Evolutionary conservation across 2,113 vertebrate genomes (phyloP), one percentile per base, ranked within the genome.

Genomic region (Craseonycteris thonglongyai): DNA sequence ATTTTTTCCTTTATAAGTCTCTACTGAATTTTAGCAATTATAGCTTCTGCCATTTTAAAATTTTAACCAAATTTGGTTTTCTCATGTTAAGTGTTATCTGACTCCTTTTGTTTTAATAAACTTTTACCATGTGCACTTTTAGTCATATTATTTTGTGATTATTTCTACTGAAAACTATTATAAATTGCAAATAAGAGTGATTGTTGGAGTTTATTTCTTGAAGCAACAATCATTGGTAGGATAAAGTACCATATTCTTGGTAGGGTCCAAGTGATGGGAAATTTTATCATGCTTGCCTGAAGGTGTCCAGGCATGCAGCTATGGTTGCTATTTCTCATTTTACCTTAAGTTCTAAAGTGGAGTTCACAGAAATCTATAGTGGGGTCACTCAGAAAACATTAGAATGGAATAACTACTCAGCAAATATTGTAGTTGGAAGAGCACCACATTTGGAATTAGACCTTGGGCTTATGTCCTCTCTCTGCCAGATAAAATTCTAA

Each of bases 81-180:
- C 33, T 51, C 19, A 26, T 24, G 33, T 76, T 65, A 59, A 81
- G 47, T 42, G 66, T 72, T 84, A 88, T 8, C 11, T 69, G 56
- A 47, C 74, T 90, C 51, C 71, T 30, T 42, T 38, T 24, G 47
- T 94, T 94, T 82, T 61, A 78, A 78, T 54, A 71, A 6, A 56
- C 45, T 65, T 93, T 91, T 61, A 66, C 26, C 49, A 54, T 12
- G 24, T 56, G 2, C 7, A 68, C 38, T 93, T 93, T 89, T 54
- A 78, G 58, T 66, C 8, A 0, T 61, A 68, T 86, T 90, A 58
- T 74, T 79, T 91, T 75, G 33, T 69, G 1, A 18, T 59, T 93
- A 42, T 63, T 81, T 94, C 72, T 94, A 54, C 69, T 56, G 40
- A 79, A 93, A 94, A 90, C 76, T 59, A 58, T 87, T 24, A 69